These are phyloP conservation scores for Rhogogaster chlorosoma DNA, from an alignment of 2,888 invertebrate genomes.

Conservation along the genomic window DNA sequence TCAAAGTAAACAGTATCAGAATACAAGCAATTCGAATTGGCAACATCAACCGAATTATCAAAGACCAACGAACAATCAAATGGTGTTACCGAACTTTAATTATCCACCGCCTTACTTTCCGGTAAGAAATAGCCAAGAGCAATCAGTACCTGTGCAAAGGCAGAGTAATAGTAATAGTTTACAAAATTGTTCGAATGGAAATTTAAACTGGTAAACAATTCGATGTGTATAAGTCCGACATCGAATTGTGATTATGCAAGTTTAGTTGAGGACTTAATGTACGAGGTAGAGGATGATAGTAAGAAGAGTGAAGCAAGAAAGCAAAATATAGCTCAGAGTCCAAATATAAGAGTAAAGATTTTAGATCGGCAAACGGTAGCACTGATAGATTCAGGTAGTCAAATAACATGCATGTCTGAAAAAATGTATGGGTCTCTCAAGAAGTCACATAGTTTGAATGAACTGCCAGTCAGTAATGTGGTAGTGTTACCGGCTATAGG, in stretches of 20 bases:
- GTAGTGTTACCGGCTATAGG: conserved; percentile 51
- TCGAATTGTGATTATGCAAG: conserved; percentile 30
- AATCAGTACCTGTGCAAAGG: too few relatives aligned
- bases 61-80: too few relatives aligned
- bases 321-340: not conserved
- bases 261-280: conserved; percentile 51
- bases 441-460: conserved; percentile 35
- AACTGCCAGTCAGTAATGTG: conserved; percentile 54
- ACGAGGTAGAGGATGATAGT: not conserved
- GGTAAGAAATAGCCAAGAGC: too few relatives aligned
- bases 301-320: not conserved
- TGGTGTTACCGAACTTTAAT: too few relatives aligned
- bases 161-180: too few relatives aligned
- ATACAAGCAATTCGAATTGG: too few relatives aligned
- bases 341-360: conserved; percentile 46
- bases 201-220: conserved; percentile 33
- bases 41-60: too few relatives aligned
- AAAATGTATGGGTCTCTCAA: conserved; percentile 43
- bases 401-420: conserved; percentile 54
- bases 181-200: not conserved
- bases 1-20: too few relatives aligned
- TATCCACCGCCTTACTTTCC: too few relatives aligned
- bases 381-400: conserved; percentile 54
- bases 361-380: conserved; percentile 31
- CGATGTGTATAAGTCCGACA: conserved; percentile 29